Conservation (phyloP, 1,140 invertebrate species). For the Rhyzopertha dominica region DNA sequence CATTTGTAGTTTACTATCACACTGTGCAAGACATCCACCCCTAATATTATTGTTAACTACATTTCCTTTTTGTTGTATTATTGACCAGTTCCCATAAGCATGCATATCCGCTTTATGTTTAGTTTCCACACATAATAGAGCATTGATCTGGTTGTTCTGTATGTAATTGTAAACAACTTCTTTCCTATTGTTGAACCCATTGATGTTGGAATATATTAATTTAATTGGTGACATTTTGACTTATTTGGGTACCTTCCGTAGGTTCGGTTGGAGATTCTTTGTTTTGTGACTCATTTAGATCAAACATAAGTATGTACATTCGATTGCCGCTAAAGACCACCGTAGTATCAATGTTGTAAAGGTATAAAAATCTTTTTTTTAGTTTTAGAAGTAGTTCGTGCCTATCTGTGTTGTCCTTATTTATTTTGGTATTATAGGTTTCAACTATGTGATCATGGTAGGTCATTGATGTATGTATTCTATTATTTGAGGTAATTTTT, state of each 20-base stretch:
- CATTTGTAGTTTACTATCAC: no score
- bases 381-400: neutral
- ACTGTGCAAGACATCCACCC: no score
- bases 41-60: no score
- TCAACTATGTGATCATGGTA: conserved; percentile 10
- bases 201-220: conserved; percentile 2
- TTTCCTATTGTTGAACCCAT: neutral
- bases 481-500: conserved; percentile 3
- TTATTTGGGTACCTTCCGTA: neutral
- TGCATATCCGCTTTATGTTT: neutral
- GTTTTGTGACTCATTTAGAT: neutral
- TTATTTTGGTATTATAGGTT: neutral
- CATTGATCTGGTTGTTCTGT: neutral
- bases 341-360: neutral
- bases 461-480: conserved; percentile 10
- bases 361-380: conserved; percentile 2
- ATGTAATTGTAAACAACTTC: neutral
- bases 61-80: neutral
- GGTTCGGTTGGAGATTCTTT: neutral
- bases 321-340: neutral
- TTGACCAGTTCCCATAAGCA: neutral
- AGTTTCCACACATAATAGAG: neutral
- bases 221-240: neutral
- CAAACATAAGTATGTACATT: conserved; percentile 7
- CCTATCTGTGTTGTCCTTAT: neutral